Conservation (phyloP, 2,888 invertebrate genomes). For the Pristionchus fissidentatus region DNA sequence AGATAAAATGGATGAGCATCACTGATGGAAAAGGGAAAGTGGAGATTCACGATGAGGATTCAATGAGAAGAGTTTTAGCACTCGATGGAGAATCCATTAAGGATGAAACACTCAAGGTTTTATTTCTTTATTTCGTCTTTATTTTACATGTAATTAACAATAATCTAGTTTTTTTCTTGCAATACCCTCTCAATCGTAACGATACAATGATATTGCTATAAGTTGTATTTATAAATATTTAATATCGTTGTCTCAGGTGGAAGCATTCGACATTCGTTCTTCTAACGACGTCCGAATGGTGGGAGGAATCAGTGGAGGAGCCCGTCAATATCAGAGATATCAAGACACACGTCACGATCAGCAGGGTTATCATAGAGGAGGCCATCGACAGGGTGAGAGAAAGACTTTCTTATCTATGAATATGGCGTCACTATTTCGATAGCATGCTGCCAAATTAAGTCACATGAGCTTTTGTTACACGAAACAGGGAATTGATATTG, state of each 20-base stretch:
- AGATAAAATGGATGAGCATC: slow-evolving; percentile 21
- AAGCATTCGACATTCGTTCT: not conserved
- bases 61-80: not conserved
- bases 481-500: not conserved
- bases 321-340: not conserved
- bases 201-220: not conserved
- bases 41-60: slow-evolving; percentile 12
- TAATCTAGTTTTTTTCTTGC: not conserved
- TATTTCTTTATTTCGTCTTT: not conserved
- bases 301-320: slow-evolving; percentile 21
- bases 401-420: not conserved
- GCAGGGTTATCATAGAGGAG: not conserved
- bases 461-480: not conserved
- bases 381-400: slow-evolving; percentile 13
- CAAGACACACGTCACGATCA: not conserved
- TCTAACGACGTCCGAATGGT: slow-evolving; percentile 27
- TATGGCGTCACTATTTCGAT: not conserved
- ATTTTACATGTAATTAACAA: not conserved
- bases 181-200: not conserved
- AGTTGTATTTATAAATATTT: not conserved
- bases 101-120: slow-evolving; percentile 11
- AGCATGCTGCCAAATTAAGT: not conserved
- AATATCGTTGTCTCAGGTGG: not conserved
- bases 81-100: slow-evolving; percentile 26
- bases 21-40: not conserved